Conservation (phyloP, 2,797 vertebrate species). For the Acestrorhynchus altus region DNA sequence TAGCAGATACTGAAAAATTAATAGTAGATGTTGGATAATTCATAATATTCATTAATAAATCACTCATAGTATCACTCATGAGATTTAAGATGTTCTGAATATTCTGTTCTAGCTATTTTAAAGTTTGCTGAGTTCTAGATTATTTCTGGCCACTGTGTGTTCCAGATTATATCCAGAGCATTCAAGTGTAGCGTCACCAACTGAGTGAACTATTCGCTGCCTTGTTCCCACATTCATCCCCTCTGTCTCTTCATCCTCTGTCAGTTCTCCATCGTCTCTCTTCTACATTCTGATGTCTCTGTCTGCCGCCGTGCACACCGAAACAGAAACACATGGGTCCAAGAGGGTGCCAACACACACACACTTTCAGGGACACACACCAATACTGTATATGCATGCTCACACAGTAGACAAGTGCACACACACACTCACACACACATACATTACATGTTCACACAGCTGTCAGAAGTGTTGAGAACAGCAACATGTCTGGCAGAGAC, state of each 20-base stretch:
- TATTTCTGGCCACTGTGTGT: not conserved
- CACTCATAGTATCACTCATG: too few species aligned
- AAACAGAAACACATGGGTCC: slow-evolving; percentile 44
- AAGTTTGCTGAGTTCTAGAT: not conserved
- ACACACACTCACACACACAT: slow-evolving; percentile 30
- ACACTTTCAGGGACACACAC: not conserved
- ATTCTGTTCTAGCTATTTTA: not conserved
- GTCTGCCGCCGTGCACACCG: slow-evolving; percentile 19
- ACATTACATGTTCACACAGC: slow-evolving; percentile 11
- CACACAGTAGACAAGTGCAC: not conserved
- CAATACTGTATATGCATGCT: not conserved
- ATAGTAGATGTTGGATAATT: too few species aligned
- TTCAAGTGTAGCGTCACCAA: not conserved
- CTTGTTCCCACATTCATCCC: slow-evolving; percentile 18
- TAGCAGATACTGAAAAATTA: too few species aligned
- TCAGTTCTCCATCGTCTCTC: slow-evolving; percentile 19
- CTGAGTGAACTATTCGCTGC: not conserved
- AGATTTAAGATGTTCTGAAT: not conserved
- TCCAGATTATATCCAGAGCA: not conserved
- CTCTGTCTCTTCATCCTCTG: not conserved
- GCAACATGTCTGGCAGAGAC: slow-evolving; percentile 30
- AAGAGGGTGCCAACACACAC: slow-evolving; percentile 9
- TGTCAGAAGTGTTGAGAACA: slow-evolving; percentile 25
- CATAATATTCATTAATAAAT: too few species aligned
- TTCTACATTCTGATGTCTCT: slow-evolving; percentile 44